Percentiles rank a stretch among this genome's conserved stretches.
phyloP scores from a whole-genome alignment of 2,797 vertebrate genomes.

The Microcaecilia unicolor region DNA sequence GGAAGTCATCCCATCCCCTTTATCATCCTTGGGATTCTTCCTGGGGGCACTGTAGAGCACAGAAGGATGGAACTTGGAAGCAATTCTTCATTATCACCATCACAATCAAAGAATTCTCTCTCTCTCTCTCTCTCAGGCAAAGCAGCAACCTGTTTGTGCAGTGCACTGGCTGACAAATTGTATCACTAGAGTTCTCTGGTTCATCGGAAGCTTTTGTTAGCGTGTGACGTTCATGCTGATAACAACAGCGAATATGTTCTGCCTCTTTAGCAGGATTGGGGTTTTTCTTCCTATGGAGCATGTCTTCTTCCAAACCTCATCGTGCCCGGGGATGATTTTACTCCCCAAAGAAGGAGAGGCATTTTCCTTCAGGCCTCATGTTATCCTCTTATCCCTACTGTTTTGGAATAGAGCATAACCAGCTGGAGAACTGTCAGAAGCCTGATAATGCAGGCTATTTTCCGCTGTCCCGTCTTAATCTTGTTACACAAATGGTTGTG shows the following conservation, averaged over 20 bases:
- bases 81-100: background rate
- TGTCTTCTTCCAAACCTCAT: constrained; percentile 52
- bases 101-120: constrained; percentile 3
- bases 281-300: constrained; percentile 37
- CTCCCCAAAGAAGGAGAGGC: constrained; percentile 63
- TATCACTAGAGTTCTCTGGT: background rate
- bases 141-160: background rate
- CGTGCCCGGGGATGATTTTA: constrained; percentile 52
- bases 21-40: too few relatives aligned
- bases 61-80: background rate
- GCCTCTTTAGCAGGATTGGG: constrained; percentile 35
- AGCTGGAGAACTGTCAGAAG: constrained; percentile 98
- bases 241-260: constrained; percentile 52
- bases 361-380: constrained; percentile 72
- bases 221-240: constrained; percentile 22
- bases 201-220: constrained; percentile 26
- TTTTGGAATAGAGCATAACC: constrained; percentile 96
- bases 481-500: constrained; percentile 99
- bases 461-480: constrained; percentile 98
- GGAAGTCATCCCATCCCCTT: too few relatives aligned
- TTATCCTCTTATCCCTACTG: constrained; percentile 99
- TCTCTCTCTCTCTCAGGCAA: too few relatives aligned
- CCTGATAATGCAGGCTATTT: constrained; percentile 99
- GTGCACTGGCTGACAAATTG: constrained; percentile 11
- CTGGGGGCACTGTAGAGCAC: too few relatives aligned